Conservation (phyloP, 2,113 vertebrate species). For the Platysternon megacephalum region DNA sequence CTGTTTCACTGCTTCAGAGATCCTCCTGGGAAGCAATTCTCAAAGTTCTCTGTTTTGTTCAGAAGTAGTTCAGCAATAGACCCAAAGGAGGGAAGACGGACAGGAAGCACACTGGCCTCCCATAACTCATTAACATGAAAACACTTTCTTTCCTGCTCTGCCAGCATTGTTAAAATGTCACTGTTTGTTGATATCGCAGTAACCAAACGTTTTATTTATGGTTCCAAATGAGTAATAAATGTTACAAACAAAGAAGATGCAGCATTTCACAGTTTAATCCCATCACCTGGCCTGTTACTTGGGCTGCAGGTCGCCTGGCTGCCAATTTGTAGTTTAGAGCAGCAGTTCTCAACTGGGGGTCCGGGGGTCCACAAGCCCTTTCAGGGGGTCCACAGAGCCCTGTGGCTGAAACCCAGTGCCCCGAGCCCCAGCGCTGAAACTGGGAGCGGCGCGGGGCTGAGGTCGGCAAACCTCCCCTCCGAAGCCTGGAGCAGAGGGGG, state of each 20-base stretch:
- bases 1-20: not conserved
- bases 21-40: not conserved
- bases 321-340: not conserved
- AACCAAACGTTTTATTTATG: not conserved
- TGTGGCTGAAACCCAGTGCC: too few relatives aligned
- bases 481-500: too few relatives aligned
- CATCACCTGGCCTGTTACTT: not conserved
- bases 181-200: not conserved
- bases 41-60: slow-evolving; percentile 16
- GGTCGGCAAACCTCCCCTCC: too few relatives aligned
- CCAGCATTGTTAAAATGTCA: not conserved
- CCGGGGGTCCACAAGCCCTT: too few relatives aligned
- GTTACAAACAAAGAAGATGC: fast-evolving
- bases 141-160: fast-evolving
- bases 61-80: not conserved
- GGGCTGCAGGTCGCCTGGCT: not conserved
- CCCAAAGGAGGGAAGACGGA: not conserved
- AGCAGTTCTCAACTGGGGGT: too few relatives aligned
- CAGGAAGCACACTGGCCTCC: not conserved
- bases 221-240: slow-evolving; percentile 1
- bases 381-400: too few relatives aligned
- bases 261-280: fast-evolving
- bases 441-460: too few relatives aligned
- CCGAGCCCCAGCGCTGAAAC: too few relatives aligned
- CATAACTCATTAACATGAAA: not conserved